A percentile compares a stretch with the other conserved stretches of the same genome.
phyloP scores from a whole-genome alignment of 2,113 vertebrate species.

The Sardina pilchardus region DNA sequence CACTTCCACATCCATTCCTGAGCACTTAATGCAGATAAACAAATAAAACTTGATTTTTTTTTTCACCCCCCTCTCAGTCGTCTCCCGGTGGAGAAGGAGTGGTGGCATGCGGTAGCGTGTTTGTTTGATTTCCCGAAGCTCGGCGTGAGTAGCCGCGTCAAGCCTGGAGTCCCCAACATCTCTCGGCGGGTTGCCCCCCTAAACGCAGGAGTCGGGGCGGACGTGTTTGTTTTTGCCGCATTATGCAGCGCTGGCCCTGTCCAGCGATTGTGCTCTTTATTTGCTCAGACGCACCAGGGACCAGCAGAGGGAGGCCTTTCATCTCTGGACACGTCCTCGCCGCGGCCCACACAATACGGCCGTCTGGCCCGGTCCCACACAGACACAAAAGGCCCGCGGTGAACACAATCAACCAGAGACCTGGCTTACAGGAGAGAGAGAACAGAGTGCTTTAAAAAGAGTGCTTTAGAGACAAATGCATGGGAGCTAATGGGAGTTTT shows the following conservation, averaged over 20 bases:
- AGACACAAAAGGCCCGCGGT: background rate
- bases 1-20: background rate
- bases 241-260: background rate
- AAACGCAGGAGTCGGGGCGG: background rate
- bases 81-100: background rate
- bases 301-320: constrained; percentile 65
- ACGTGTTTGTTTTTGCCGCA: background rate
- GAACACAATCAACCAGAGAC: constrained; percentile 20
- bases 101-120: background rate
- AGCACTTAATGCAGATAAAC: constrained; percentile 8
- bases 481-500: background rate
- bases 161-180: background rate
- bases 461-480: background rate
- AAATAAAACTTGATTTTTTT: constrained; percentile 25
- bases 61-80: background rate
- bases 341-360: background rate
- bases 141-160: background rate
- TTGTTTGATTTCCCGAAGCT: background rate
- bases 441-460: background rate
- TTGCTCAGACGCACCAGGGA: constrained; percentile 51
- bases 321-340: constrained; percentile 45
- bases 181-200: background rate
- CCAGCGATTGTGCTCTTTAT: constrained; percentile 58
- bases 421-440: constrained; percentile 36
- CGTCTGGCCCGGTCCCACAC: background rate